These are phyloP conservation scores for Oscheius sp. DNA, from an alignment of 1,140 invertebrate genomes.

Conservation along the genomic window DNA sequence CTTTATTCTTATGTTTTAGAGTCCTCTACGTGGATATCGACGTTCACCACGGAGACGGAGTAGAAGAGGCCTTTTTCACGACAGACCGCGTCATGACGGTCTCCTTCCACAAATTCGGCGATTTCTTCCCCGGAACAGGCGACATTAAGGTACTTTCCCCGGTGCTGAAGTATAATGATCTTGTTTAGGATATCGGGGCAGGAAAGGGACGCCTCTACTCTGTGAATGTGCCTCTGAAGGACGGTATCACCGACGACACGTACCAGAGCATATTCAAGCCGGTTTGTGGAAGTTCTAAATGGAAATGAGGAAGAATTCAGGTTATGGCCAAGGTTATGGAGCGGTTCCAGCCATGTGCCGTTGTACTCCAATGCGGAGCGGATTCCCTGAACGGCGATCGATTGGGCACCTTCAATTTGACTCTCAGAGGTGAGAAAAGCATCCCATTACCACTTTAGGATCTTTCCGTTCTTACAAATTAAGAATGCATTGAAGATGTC, in stretches of 20 bases:
- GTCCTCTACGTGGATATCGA: slow-evolving; percentile 89
- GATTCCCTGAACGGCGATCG: slow-evolving; percentile 95
- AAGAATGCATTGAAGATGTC: no score
- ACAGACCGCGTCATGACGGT: slow-evolving; percentile 89
- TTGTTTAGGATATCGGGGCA: slow-evolving; percentile 66
- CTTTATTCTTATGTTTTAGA: slow-evolving; percentile 57
- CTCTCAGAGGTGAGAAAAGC: slow-evolving; percentile 77
- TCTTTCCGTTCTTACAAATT: no score
- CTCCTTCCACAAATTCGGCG: slow-evolving; percentile 87
- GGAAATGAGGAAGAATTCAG: slow-evolving; percentile 34
- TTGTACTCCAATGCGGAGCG: slow-evolving; percentile 94
- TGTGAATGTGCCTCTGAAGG: slow-evolving; percentile 66
- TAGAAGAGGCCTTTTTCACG: slow-evolving; percentile 88
- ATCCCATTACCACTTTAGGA: not conserved
- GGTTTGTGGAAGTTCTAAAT: slow-evolving; percentile 50
- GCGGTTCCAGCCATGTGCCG: slow-evolving; percentile 90
- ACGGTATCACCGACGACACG: slow-evolving; percentile 66
- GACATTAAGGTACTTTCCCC: slow-evolving; percentile 76
- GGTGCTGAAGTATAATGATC: no score
- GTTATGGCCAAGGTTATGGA: slow-evolving; percentile 97
- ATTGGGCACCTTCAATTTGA: slow-evolving; percentile 98
- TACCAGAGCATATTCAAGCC: slow-evolving; percentile 86
- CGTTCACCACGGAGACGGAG: slow-evolving; percentile 87
- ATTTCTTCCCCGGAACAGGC: slow-evolving; percentile 87
- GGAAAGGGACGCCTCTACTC: slow-evolving; percentile 67